These are phyloP conservation scores for Drosophila ogumai DNA, from an alignment of 1,140 invertebrate genomes.

Conservation along the genomic window DNA sequence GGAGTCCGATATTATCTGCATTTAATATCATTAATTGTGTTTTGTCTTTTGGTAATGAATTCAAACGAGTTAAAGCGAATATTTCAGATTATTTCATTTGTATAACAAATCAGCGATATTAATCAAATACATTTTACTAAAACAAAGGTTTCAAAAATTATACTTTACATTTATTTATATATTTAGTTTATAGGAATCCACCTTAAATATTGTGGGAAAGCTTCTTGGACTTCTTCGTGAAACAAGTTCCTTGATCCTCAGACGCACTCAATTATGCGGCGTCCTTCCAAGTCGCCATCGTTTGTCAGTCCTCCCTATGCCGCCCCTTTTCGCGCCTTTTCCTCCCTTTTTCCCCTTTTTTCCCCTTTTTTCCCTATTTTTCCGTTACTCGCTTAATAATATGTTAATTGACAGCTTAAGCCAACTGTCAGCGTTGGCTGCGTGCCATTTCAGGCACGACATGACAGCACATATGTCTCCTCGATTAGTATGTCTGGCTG, in stretches of 20 bases:
- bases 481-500: constrained; percentile 37
- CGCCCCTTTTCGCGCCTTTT: background rate
- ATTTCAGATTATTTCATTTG: background rate
- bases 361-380: background rate
- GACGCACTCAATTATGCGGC: constrained; percentile 29
- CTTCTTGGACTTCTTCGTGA: background rate
- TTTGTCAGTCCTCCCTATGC: constrained; percentile 23
- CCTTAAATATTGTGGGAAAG: background rate
- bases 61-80: background rate
- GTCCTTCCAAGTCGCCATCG: constrained; percentile 16
- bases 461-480: constrained; percentile 57
- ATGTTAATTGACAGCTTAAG: constrained; percentile 63
- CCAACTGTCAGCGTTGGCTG: constrained; percentile 49
- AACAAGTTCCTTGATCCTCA: background rate
- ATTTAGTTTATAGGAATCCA: background rate
- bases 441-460: constrained; percentile 40
- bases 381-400: constrained; percentile 48
- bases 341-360: background rate
- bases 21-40: constrained; percentile 63
- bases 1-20: constrained; percentile 33
- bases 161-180: background rate
- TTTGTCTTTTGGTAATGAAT: background rate
- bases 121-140: background rate
- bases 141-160: no score
- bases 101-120: background rate